Percentiles rank a stretch among this genome's conserved stretches.
Conservation (phyloP, 2,888 invertebrate genomes). For the Habrosyne pyritoides region DNA sequence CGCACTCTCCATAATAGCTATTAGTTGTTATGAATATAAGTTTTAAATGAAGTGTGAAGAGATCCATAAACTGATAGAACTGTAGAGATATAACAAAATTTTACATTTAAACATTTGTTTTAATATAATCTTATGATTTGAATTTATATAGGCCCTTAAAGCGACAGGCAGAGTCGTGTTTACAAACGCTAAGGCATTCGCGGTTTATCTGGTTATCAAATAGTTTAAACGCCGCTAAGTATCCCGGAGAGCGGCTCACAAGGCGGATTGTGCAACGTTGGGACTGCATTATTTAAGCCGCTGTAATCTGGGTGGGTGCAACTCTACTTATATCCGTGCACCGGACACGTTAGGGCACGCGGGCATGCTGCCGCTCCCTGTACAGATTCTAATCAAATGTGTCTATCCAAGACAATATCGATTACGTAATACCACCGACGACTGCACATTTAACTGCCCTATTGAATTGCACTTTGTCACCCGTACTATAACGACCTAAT, state of each 20-base stretch:
- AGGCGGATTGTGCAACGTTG: constrained; percentile 59
- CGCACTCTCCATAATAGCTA: constrained; percentile 32
- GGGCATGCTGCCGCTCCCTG: constrained; percentile 40
- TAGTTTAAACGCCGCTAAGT: constrained; percentile 45
- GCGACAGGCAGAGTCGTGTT: background rate
- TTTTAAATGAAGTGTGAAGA: constrained; percentile 14
- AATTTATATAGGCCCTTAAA: background rate
- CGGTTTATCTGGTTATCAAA: constrained; percentile 52
- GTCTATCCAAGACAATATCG: constrained; percentile 54
- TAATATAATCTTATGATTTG: background rate
- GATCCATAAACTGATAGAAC: constrained; percentile 16
- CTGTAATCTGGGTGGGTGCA: constrained; percentile 52
- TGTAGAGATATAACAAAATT: constrained; percentile 5
- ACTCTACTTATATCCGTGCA: constrained; percentile 30
- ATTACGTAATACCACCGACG: constrained; percentile 44
- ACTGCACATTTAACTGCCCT: constrained; percentile 32
- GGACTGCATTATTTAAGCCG: constrained; percentile 54
- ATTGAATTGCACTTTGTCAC: constrained; percentile 39
- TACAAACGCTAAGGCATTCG: constrained; percentile 12
- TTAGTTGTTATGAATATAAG: constrained; percentile 17
- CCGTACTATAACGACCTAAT: too few relatives aligned
- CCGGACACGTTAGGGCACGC: constrained; percentile 32
- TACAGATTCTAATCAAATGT: constrained; percentile 51
- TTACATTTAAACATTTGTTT: constrained; percentile 4
- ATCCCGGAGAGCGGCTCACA: constrained; percentile 45